These are phyloP conservation scores for Sminthurides bifidus DNA, from an alignment of 1,140 invertebrate genomes.

Conservation along the genomic window DNA sequence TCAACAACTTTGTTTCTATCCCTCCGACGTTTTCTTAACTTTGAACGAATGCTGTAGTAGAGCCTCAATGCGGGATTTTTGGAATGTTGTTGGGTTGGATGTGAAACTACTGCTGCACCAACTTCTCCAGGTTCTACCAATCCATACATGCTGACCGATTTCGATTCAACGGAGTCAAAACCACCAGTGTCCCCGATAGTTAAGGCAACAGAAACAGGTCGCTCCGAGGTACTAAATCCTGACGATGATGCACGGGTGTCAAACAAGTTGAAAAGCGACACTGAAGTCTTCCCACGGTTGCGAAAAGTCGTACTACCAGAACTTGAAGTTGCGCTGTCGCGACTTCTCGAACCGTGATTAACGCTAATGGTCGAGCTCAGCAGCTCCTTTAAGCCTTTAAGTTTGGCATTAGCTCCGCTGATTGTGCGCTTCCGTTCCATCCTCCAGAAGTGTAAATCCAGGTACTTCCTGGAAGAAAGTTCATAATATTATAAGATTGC, in stretches of 20 bases:
- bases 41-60: slow-evolving; percentile 25
- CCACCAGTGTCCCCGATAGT: neutral
- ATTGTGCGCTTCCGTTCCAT: slow-evolving; percentile 17
- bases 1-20: slow-evolving; percentile 24
- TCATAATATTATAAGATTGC: no score
- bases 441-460: no score
- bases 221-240: neutral
- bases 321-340: neutral
- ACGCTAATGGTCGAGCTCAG: slow-evolving; percentile 18
- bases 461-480: no score
- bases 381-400: slow-evolving; percentile 26
- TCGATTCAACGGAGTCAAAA: slow-evolving; percentile 2
- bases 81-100: slow-evolving; percentile 3
- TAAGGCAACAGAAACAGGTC: slow-evolving; percentile 5
- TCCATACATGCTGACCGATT: slow-evolving; percentile 29
- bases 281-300: slow-evolving; percentile 13
- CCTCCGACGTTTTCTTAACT: slow-evolving; percentile 18
- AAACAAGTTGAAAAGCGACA: slow-evolving; percentile 22
- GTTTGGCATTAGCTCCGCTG: slow-evolving; percentile 13
- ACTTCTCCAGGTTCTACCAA: no score
- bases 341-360: neutral
- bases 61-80: slow-evolving; percentile 22
- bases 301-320: no score
- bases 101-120: neutral
- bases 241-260: neutral